phyloP scores from a whole-genome alignment of 2,888 invertebrate species.

The Kryphioiulus occultus region DNA sequence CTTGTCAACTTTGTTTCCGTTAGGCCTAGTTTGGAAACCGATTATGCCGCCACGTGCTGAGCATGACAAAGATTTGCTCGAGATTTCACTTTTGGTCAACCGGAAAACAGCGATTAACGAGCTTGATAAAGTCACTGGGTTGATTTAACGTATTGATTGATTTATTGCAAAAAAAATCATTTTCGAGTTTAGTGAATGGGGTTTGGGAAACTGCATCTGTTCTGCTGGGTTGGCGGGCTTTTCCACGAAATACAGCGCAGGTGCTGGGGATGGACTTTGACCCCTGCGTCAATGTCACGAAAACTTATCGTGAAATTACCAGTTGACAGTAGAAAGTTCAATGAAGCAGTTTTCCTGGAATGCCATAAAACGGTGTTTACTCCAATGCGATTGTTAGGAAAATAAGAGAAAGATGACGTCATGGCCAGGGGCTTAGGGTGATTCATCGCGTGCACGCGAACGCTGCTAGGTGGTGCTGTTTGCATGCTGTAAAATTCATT shows the following conservation, averaged over 20 bases:
- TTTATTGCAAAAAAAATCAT: background rate
- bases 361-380: background rate
- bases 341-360: background rate
- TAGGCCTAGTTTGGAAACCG: background rate
- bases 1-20: background rate
- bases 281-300: background rate
- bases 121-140: background rate
- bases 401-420: no score
- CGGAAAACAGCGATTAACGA: background rate
- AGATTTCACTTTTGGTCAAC: background rate
- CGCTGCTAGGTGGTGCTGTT: no score
- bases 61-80: background rate
- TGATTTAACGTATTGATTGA: background rate
- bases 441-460: no score
- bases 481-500: no score
- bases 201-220: background rate
- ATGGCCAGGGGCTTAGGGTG: no score
- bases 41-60: conserved; percentile 29
- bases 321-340: background rate
- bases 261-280: background rate
- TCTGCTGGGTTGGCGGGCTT: background rate
- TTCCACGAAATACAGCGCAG: background rate
- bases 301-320: background rate
- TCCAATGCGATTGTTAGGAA: no score
- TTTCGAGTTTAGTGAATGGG: background rate